phyloP scores from a whole-genome alignment of 2,113 vertebrate species.

The Cottus gobio region DNA sequence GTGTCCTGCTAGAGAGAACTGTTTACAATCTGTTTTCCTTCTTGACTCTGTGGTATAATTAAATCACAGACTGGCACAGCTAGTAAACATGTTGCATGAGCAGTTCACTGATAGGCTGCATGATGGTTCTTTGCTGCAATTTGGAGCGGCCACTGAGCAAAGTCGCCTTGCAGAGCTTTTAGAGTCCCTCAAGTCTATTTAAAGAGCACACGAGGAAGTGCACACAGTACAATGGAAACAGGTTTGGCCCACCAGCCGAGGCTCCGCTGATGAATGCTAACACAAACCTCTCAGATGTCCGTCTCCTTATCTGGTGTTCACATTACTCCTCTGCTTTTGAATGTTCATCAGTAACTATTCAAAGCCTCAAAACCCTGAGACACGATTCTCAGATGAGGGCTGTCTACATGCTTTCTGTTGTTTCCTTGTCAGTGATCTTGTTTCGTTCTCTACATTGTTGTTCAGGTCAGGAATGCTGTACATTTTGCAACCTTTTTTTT shows the following conservation, averaged over 20 bases:
- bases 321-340: conserved; percentile 36
- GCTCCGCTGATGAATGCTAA: conserved; percentile 44
- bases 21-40: neutral
- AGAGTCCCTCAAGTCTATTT: neutral
- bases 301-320: conserved; percentile 9
- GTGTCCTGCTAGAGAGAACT: neutral
- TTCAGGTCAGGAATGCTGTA: conserved; percentile 10
- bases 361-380: conserved; percentile 26
- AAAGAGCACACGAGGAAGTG: neutral
- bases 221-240: conserved; percentile 25
- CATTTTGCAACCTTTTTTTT: neutral
- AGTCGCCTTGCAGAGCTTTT: neutral
- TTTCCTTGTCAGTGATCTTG: neutral
- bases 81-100: neutral
- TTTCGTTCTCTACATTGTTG: neutral
- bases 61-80: neutral
- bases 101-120: neutral
- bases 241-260: conserved; percentile 36
- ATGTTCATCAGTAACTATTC: conserved; percentile 27
- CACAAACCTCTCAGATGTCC: conserved; percentile 19
- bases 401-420: neutral
- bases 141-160: neutral
- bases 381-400: conserved; percentile 56
- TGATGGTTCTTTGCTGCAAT: neutral
- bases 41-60: conserved; percentile 6